phyloP scores from a whole-genome alignment of 2,113 vertebrate species.

The Oreochromis tanganicae region DNA sequence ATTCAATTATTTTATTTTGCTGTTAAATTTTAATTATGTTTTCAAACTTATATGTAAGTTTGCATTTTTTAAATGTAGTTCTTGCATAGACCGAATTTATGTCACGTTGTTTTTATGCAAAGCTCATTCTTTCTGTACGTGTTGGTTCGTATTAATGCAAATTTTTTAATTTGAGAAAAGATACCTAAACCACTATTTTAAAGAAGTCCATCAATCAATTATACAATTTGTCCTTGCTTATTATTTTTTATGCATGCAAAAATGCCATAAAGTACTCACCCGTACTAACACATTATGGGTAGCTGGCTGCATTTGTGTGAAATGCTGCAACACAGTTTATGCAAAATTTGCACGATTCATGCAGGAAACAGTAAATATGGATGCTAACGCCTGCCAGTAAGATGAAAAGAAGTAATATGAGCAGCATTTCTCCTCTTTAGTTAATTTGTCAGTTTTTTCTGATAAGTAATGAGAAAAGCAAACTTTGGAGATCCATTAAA shows the following conservation, averaged over 20 bases:
- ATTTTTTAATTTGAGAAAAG: background rate
- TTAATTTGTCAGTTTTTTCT: background rate
- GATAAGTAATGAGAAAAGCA: background rate
- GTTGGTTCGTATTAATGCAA: background rate
- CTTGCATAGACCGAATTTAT: background rate
- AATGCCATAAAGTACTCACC: background rate
- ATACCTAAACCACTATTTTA: background rate
- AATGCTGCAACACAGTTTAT: background rate
- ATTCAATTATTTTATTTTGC: background rate
- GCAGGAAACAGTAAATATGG: background rate
- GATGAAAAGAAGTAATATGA: background rate
- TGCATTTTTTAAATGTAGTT: background rate
- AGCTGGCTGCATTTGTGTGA: background rate
- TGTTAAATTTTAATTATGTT: background rate
- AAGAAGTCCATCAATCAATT: background rate
- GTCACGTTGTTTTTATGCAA: background rate
- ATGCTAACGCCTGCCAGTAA: background rate
- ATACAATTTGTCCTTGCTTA: background rate
- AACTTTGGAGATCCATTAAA: background rate
- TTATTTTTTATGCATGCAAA: background rate
- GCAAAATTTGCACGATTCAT: background rate
- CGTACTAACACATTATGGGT: background rate
- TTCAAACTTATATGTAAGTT: background rate
- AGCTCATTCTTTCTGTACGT: background rate
- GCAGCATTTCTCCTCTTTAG: background rate